Evolutionary conservation across 2,888 invertebrate genomes (phyloP).

Genomic region (Drosophila differens): DNA sequence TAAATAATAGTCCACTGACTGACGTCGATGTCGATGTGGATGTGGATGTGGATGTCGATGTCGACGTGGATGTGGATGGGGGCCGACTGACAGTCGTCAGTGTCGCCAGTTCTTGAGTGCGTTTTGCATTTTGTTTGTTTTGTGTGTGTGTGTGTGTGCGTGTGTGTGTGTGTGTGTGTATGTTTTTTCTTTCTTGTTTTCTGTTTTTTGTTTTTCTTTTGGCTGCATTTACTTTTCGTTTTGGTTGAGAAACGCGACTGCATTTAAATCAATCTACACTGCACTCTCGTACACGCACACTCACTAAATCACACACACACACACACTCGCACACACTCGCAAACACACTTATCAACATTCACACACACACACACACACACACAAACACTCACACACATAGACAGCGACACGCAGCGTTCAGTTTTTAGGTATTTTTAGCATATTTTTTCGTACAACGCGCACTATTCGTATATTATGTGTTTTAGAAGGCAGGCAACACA

Average conservation of each 20-base stretch:
- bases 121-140: constrained; percentile 55
- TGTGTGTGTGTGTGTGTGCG: constrained; percentile 10
- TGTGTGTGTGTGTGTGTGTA: neutral
- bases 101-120: constrained; percentile 50
- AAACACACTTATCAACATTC: constrained; percentile 5
- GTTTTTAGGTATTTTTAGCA: constrained; percentile 79
- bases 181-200: constrained; percentile 5
- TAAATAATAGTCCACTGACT: constrained; percentile 75
- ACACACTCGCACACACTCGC: constrained; percentile 11
- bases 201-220: constrained; percentile 22
- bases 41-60: constrained; percentile 3
- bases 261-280: constrained; percentile 76
- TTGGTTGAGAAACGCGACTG: constrained; percentile 57
- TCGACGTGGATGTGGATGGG: neutral
- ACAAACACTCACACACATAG: constrained; percentile 19
- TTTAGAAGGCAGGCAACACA: constrained; percentile 66
- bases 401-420: constrained; percentile 73
- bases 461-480: constrained; percentile 67
- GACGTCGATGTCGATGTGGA: constrained; percentile 64
- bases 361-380: constrained; percentile 8
- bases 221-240: constrained; percentile 50
- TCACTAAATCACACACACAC: constrained; percentile 13
- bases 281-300: constrained; percentile 36
- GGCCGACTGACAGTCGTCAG: constrained; percentile 46
- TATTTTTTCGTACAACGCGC: constrained; percentile 75